Evolutionary conservation across 2,888 invertebrate species (phyloP), one percentile per base, ranked within the genome.

Genomic region (Orthonevra nobilis): DNA sequence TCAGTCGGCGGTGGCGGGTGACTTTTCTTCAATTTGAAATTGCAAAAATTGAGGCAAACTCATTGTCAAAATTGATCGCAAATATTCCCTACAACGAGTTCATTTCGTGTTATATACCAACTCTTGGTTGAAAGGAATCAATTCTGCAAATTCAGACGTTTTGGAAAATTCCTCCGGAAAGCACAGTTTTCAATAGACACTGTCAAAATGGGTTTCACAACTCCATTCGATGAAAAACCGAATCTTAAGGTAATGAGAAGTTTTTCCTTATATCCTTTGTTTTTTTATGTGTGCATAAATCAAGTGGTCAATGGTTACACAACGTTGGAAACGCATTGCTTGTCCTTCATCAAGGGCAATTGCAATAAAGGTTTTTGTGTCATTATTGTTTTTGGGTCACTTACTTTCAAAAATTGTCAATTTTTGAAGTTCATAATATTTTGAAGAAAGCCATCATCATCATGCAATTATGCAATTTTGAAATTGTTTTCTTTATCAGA

Each of bases 191-290:
- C 48, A n/a, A 23, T 34, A 17, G 50, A 73, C n/a, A 15, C 19
- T 42, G 14, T 56, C 38, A 87, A 83, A 85, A 87, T 87, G 87
- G 87, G 88, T 68, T 86, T 87, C 82, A 84, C 86, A 82, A 84
- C 87, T 54, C 84, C 84, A 70, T 88, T 85, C 81, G 87, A 87
- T 77, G 86, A 85, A 79, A 79, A 75, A 28, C 86, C 87, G 20
- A 81, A 84, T 44, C 81, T 87, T 12, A 86, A 88, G 88, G 87
- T 87, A 88, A 75, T 4, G 30, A 12, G 23, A 23, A 15, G 19
- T 46, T 48, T 44, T 30, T 30, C n/a, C n/a, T n/a, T n/a, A n/a
- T n/a, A n/a, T n/a, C n/a, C n/a, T n/a, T n/a, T n/a, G n/a, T n/a
- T n/a, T n/a, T n/a, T n/a, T n/a, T n/a, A n/a, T n/a, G n/a, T n/a